Base-by-base conservation (phyloP, 2,113 vertebrate genomes). In the Campylomormyrus tamandua region DNA sequence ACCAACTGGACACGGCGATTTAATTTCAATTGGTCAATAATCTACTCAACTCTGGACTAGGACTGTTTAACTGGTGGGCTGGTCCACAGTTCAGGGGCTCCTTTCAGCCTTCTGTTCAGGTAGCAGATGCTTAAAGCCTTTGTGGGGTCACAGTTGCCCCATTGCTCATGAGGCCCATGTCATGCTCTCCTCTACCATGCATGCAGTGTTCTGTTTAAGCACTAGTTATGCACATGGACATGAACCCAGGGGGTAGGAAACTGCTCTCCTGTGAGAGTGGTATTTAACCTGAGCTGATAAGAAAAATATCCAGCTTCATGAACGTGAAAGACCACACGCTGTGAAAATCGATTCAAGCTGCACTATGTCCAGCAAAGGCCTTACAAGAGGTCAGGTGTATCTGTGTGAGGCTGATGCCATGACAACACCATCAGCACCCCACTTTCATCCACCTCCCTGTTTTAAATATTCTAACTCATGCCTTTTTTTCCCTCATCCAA, bases 321-420 rank as follows among this genome's bases (percentile, higher is more conserved):
- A 80, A 80, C 15, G 15, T 80, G 31, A 80, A 17, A 80, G 31
- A 80, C 35, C 74, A 19, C 35, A 39, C 35, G 31, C 70, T 77
- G 31, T 77, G 31, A 19, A 39, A 39, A 80, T 80, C 31, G 17
- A 46, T 49, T 49, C 45, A 85, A 85, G 24, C 83, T 19, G 19
- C 74, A 80, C 31, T 80, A 80, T 6, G 35, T 80, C 74, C 74
- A 42, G 13, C 35, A 5, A 80, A 50, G 83, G 45, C 46, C 83
- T 50, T 49, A 48, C 9, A 50, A 86, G 83, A 86, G 45, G 48
- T 50, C 83, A 86, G 21, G 45, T 53, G 9, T 83, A 35, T 89
- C 31, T 83, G 89, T 56, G 74, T 56, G 49, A 53, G 74, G 74
- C 17, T 17, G 89, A 77, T 85, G 70, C 49, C 42, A 89, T 84